Evolutionary conservation across 1,140 invertebrate species (phyloP).

Genomic region (Lepidurus couesii): DNA sequence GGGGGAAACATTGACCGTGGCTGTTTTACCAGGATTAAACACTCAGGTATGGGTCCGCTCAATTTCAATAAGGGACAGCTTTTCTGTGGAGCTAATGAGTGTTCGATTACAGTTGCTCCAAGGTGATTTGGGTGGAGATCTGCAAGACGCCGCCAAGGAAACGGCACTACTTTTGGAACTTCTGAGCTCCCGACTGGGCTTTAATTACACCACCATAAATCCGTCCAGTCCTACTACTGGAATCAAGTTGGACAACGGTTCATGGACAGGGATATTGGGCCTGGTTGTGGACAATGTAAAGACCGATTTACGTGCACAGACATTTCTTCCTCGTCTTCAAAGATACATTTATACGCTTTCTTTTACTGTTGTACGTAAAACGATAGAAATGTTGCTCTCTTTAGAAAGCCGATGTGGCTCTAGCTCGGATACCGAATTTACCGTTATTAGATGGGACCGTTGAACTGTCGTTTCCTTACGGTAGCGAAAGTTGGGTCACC

Average conservation of each 20-base stretch:
- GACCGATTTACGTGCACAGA: constrained; percentile 5
- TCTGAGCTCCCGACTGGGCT: background rate
- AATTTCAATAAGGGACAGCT: background rate
- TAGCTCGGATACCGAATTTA: constrained; percentile 66
- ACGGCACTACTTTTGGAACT: background rate
- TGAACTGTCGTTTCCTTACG: constrained; percentile 59
- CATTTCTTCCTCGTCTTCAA: too few relatives aligned
- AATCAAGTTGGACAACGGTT: constrained; percentile 17
- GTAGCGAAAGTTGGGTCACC: constrained; percentile 66
- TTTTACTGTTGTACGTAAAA: background rate
- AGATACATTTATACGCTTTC: too few relatives aligned
- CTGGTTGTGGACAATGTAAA: constrained; percentile 55
- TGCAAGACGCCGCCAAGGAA: background rate
- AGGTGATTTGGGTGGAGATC: background rate
- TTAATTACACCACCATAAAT: background rate
- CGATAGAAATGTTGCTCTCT: constrained; percentile 34
- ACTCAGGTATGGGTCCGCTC: background rate
- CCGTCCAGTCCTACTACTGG: background rate
- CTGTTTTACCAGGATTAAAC: background rate
- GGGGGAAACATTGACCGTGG: background rate
- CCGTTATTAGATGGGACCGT: constrained; percentile 52
- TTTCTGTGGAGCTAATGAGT: background rate
- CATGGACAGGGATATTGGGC: constrained; percentile 44
- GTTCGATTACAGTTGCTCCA: background rate
- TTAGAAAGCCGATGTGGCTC: constrained; percentile 67